Evolutionary conservation across 2,113 vertebrate species (phyloP), one percentile per base, ranked within the genome.

Genomic region (Vireo altiloquus): DNA sequence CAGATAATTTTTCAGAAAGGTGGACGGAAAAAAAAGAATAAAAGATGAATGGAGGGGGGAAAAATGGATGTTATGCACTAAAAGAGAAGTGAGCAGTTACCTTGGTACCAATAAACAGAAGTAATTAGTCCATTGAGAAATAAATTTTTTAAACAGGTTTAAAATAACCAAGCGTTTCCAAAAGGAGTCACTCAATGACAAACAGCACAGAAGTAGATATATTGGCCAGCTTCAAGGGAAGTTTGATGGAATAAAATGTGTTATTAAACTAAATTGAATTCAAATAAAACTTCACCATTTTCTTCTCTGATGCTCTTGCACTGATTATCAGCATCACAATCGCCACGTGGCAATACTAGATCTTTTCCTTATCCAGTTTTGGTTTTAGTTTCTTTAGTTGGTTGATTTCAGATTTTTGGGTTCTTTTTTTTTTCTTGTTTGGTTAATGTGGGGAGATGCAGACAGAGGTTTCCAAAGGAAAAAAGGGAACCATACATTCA

Each of bases 11-110:
- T 82, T 74, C 25, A 82, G 28, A 8, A 20, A 22, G 11, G 18
- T 14, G 4, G 7, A 19, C 1, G 0, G 6, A 1, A 61, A 46
- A 40, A 57, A 23, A 87, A 28, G 21, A 37, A 30, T 37, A 65
- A 77, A 92, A 92, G 47, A 81, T 82, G 19, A 94, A 95, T 25
- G 13, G 42, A 75, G 23, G 25, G 28, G 7, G 20, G 4, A 7
- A 22, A 78, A 94, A 4, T 52, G 20, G 53, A 66, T 30, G 44
- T 17, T 47, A 47, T 19, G 15, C 11, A 35, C 19, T 47, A 69
- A 33, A 72, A 69, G 1, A 3, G 42, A 74, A 53, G 31, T 37
- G 15, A 65, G 54, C n/a, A 74, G 15, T 33, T 77, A 89, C 53
- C 39, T 49, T 53, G 42, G 31, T 46, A 69, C 21, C 12, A 46